phyloP scores from a whole-genome alignment of 2,113 vertebrate species.

The Tauraco erythrolophus region DNA sequence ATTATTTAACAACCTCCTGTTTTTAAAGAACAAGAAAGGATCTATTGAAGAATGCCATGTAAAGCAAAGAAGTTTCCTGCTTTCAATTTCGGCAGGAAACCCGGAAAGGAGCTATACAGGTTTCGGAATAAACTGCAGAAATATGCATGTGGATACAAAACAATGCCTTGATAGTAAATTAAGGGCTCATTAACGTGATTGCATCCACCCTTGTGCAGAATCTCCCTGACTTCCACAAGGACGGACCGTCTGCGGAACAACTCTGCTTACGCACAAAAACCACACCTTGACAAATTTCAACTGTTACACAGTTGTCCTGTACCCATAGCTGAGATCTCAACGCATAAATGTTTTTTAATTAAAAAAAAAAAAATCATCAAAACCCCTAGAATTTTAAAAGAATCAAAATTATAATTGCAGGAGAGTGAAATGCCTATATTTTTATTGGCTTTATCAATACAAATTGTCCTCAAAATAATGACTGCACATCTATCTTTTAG shows the following conservation, averaged over 20 bases:
- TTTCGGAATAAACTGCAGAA: neutral
- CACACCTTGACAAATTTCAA: neutral
- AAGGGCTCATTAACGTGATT: neutral
- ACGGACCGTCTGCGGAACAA: neutral
- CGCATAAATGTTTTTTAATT: neutral
- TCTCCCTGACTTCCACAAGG: neutral
- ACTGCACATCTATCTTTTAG: conserved; percentile 18
- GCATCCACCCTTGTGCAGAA: neutral
- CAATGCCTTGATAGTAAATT: neutral
- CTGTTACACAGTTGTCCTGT: neutral
- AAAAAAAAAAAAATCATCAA: neutral
- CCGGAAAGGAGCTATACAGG: neutral
- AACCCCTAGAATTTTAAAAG: neutral
- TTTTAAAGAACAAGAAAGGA: conserved; percentile 43
- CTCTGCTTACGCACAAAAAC: neutral
- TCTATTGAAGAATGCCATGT: neutral
- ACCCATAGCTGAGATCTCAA: neutral
- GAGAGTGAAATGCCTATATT: neutral
- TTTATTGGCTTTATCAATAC: neutral
- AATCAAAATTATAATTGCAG: neutral
- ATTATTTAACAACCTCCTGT: conserved; percentile 51
- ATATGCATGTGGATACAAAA: neutral
- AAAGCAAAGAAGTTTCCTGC: neutral
- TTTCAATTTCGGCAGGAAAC: neutral
- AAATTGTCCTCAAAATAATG: neutral